These are phyloP conservation scores for Sebastes fasciatus DNA, from an alignment of 2,113 vertebrate species.

Conservation along the genomic window DNA sequence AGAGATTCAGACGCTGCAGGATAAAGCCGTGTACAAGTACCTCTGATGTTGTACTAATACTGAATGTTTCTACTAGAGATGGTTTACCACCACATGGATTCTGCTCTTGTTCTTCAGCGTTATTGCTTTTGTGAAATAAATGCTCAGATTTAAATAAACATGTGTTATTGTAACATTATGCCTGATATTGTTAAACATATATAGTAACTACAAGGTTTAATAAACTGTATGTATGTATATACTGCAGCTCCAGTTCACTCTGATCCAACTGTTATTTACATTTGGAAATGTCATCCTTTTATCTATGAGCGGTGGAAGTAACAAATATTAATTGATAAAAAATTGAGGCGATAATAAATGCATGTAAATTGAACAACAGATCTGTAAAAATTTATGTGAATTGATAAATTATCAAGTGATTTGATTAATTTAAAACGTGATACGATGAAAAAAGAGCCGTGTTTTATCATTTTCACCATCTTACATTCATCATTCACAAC, in stretches of 20 bases:
- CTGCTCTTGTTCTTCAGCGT: neutral
- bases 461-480: no score
- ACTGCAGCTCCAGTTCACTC: neutral
- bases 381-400: no score
- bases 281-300: neutral
- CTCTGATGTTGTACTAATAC: slow-evolving; percentile 71
- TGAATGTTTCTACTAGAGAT: neutral
- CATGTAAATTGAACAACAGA: no score
- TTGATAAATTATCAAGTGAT: no score
- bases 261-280: neutral
- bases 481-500: no score
- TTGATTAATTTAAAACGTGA: no score
- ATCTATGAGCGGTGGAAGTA: no score
- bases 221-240: neutral
- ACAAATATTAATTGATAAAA: no score
- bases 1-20: slow-evolving; percentile 87
- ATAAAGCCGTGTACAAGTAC: slow-evolving; percentile 88
- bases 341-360: no score
- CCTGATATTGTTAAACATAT: neutral
- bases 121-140: slow-evolving; percentile 1
- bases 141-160: neutral
- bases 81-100: neutral
- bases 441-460: no score
- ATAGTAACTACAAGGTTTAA: neutral
- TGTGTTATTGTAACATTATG: neutral